phyloP scores from a whole-genome alignment of 2,113 vertebrate genomes.

The Lycaon pictus region DNA sequence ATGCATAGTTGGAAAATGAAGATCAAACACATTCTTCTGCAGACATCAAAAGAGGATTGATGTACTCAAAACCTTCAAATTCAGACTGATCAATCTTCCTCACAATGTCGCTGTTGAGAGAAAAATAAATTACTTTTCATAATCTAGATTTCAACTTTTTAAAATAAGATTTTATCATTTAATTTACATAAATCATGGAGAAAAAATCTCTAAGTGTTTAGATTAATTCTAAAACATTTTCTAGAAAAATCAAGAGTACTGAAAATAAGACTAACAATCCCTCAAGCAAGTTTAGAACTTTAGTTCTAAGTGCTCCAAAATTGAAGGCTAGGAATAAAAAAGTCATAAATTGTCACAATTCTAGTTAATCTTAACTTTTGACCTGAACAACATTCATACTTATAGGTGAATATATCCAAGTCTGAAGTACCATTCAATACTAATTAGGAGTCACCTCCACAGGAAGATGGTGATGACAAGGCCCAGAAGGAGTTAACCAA shows the following conservation, averaged over 20 bases:
- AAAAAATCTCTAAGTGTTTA: neutral
- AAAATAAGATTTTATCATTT: too few species aligned
- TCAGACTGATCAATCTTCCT: slow-evolving; percentile 99
- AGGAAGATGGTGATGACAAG: slow-evolving; percentile 3
- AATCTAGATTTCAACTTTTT: slow-evolving; percentile 51
- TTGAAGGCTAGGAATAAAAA: neutral
- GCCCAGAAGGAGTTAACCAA: neutral
- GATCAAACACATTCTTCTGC: slow-evolving; percentile 98
- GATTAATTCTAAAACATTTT: slow-evolving; percentile 51
- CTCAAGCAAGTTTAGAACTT: neutral
- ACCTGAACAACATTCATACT: slow-evolving; percentile 22
- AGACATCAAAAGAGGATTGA: slow-evolving; percentile 99
- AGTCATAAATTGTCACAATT: neutral
- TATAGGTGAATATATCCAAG: neutral
- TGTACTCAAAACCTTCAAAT: slow-evolving; percentile 99
- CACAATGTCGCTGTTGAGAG: slow-evolving; percentile 93
- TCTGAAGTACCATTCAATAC: slow-evolving; percentile 26
- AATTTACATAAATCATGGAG: neutral
- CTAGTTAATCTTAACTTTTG: slow-evolving; percentile 52
- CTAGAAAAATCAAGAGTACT: slow-evolving; percentile 46
- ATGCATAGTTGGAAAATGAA: slow-evolving; percentile 79
- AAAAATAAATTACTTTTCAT: slow-evolving; percentile 69
- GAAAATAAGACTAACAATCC: neutral
- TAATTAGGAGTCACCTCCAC: neutral
- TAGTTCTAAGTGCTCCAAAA: slow-evolving; percentile 25